These are phyloP conservation scores for Ascidia mentula DNA, from an alignment of 23 tunicate species.

Conservation along the genomic window DNA sequence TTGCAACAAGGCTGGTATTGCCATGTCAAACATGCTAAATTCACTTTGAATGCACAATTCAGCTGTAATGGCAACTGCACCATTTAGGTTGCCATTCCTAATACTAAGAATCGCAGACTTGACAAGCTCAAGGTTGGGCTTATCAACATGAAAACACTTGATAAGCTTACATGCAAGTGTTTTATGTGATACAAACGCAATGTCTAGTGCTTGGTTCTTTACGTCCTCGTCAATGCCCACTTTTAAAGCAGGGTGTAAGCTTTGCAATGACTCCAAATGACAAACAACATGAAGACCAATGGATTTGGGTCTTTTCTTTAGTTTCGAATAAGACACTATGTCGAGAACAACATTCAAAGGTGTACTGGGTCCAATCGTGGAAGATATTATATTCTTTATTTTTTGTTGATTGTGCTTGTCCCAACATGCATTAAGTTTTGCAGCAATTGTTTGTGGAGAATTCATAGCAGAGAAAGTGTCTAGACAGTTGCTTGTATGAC, in stretches of 20 bases:
- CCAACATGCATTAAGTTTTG: conserved; percentile 33
- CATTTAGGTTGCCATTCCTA: conserved; percentile 34
- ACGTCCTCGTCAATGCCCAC: conserved; percentile 7
- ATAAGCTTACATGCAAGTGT: conserved; percentile 31
- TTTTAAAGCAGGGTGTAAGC: not conserved
- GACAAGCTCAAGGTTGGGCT: conserved; percentile 34
- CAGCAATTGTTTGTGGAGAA: not conserved
- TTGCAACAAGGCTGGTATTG: conserved; percentile 62
- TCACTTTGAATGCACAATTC: conserved; percentile 46
- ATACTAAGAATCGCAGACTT: conserved; percentile 12
- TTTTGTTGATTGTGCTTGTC: conserved; percentile 8
- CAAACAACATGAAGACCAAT: conserved; percentile 26
- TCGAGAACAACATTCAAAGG: conserved; percentile 20
- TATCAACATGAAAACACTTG: conserved; percentile 25
- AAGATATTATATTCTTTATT: conserved; percentile 8
- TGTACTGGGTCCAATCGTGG: not conserved
- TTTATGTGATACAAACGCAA: conserved; percentile 29
- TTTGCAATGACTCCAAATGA: not conserved
- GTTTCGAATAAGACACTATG: conserved; percentile 16
- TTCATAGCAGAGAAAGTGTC: not conserved
- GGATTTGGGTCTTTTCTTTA: conserved; percentile 43
- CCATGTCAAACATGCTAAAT: conserved; percentile 58
- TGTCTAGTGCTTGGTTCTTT: conserved; percentile 31
- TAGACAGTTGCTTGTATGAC: not conserved
- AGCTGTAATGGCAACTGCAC: conserved; percentile 45